These are phyloP conservation scores for Tetropium fuscum DNA, from an alignment of 2,888 invertebrate genomes.

Conservation along the genomic window DNA sequence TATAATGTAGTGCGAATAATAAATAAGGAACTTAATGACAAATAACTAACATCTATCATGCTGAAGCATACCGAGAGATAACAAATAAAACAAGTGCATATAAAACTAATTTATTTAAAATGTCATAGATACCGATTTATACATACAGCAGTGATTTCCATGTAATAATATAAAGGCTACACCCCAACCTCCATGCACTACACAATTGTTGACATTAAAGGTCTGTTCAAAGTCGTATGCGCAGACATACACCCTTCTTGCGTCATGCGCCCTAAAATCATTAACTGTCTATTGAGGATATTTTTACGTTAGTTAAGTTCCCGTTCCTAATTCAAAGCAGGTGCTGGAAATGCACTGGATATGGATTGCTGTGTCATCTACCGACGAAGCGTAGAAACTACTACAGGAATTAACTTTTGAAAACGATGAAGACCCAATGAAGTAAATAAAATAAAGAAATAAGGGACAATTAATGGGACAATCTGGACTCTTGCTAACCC, in stretches of 20 bases:
- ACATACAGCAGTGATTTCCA: constrained; percentile 31
- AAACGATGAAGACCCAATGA: no score
- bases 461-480: no score
- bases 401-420: no score
- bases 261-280: constrained; percentile 25
- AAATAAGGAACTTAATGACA: background rate
- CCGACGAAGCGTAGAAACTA: no score
- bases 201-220: constrained; percentile 33
- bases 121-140: constrained; percentile 6
- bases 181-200: constrained; percentile 21
- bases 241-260: constrained; percentile 22
- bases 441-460: no score
- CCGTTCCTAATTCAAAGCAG: no score
- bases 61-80: constrained; percentile 12
- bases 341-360: no score
- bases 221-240: constrained; percentile 38
- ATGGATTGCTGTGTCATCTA: no score
- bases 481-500: no score
- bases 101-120: constrained; percentile 19
- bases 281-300: background rate
- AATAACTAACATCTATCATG: constrained; percentile 10
- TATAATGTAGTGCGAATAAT: constrained; percentile 8
- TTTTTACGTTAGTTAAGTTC: no score
- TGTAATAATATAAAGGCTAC: constrained; percentile 29
- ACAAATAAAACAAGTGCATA: constrained; percentile 21